Percentiles rank a stretch among this genome's conserved stretches.
Conservation (phyloP, 2,113 vertebrate species). For the Nothobranchius furzeri region DNA sequence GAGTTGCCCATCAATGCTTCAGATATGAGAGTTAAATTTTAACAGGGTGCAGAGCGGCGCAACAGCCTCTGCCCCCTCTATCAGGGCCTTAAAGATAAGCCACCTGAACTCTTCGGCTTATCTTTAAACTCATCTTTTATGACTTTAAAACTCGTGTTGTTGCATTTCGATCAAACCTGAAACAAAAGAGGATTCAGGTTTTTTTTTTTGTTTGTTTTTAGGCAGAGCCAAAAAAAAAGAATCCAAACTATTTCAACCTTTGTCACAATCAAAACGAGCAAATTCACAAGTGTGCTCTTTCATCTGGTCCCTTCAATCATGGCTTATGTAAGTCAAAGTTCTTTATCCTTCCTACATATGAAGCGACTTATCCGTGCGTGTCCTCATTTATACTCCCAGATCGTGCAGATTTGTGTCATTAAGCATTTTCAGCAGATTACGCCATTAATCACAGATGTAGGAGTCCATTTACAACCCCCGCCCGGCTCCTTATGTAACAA, state of each 20-base stretch:
- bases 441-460: slow-evolving; percentile 80
- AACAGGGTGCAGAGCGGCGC: slow-evolving; percentile 64
- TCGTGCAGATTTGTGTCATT: slow-evolving; percentile 81
- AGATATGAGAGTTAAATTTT: slow-evolving; percentile 69
- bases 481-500: neutral
- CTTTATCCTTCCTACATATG: neutral
- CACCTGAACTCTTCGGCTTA: slow-evolving; percentile 64
- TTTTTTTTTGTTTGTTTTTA: slow-evolving; percentile 6
- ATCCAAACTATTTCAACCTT: neutral
- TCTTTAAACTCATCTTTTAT: slow-evolving; percentile 54
- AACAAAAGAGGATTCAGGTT: slow-evolving; percentile 9
- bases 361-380: slow-evolving; percentile 26
- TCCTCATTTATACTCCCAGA: slow-evolving; percentile 81
- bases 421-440: slow-evolving; percentile 85
- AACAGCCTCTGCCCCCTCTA: slow-evolving; percentile 55
- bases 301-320: neutral
- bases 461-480: slow-evolving; percentile 12
- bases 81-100: slow-evolving; percentile 63
- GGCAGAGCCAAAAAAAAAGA: neutral
- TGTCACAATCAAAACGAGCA: neutral
- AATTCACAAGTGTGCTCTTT: neutral
- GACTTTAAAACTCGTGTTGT: slow-evolving; percentile 46
- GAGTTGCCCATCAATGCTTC: slow-evolving; percentile 54
- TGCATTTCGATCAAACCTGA: slow-evolving; percentile 47
- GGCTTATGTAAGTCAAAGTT: neutral